These are phyloP conservation scores for Musca vetustissima DNA, from an alignment of 1,140 invertebrate genomes.

Conservation along the genomic window DNA sequence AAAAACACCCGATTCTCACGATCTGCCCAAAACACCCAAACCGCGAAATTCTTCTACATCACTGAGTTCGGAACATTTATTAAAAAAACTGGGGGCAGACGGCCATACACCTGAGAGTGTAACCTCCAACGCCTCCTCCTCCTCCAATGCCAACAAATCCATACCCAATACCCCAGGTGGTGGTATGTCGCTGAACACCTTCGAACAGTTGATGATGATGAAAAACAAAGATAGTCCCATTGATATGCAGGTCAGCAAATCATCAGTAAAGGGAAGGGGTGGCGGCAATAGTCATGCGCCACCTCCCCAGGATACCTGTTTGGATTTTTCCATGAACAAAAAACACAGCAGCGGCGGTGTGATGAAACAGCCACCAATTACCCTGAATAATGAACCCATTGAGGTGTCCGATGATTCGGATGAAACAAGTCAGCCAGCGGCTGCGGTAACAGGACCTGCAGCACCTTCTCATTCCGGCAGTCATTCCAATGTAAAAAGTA, in stretches of 20 bases:
- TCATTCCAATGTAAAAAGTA: background rate
- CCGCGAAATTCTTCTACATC: background rate
- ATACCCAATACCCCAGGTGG: constrained; percentile 15
- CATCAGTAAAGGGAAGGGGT: background rate
- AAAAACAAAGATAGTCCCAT: constrained; percentile 16
- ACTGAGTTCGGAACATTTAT: background rate
- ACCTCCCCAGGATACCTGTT: background rate
- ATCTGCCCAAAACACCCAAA: constrained; percentile 22
- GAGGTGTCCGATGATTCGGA: constrained; percentile 49
- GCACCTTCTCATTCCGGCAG: background rate
- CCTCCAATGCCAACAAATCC: constrained; percentile 8
- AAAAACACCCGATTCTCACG: background rate
- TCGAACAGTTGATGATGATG: constrained; percentile 13
- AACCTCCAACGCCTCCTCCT: no score
- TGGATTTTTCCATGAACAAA: constrained; percentile 11
- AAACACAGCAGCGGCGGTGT: background rate
- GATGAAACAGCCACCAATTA: constrained; percentile 2
- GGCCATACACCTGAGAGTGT: constrained; percentile 18
- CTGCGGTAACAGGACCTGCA: background rate
- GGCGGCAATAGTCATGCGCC: background rate
- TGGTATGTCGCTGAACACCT: constrained; percentile 9
- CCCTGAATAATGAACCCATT: constrained; percentile 41
- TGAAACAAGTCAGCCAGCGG: constrained; percentile 23
- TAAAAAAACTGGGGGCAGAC: background rate
- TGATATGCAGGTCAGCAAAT: background rate